A percentile compares a stretch with the other conserved stretches of the same genome.
Conservation (phyloP, 2,113 vertebrate species). For the Pavo muticus region DNA sequence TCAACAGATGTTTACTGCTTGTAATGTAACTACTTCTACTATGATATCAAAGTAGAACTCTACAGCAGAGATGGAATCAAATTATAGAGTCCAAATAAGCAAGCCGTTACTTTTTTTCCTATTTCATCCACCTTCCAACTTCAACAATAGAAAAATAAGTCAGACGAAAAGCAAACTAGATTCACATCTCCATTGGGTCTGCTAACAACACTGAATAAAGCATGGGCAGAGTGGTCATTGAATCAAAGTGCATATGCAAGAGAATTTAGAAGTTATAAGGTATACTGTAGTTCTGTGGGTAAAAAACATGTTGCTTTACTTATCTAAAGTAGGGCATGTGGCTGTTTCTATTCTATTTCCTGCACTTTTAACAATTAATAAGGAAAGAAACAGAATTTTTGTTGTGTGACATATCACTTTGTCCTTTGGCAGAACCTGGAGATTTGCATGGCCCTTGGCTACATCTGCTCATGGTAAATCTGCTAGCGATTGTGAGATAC, state of each 20-base stretch:
- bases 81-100: background rate
- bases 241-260: background rate
- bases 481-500: rapidly evolving
- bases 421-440: background rate
- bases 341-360: background rate
- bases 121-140: background rate
- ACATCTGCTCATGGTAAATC: rapidly evolving
- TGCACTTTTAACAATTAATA: background rate
- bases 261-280: background rate
- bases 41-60: background rate
- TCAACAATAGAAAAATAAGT: background rate
- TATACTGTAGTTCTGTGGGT: background rate
- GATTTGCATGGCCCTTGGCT: background rate
- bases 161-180: background rate
- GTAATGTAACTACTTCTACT: background rate
- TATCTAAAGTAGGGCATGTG: background rate
- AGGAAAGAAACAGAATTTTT: background rate
- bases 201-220: background rate
- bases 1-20: background rate
- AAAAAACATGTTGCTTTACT: background rate
- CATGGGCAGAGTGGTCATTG: background rate
- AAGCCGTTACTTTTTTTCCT: background rate
- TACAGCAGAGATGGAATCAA: background rate
- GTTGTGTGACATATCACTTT: rapidly evolving
- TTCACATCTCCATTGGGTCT: background rate